phyloP scores from a whole-genome alignment of 2,113 vertebrate genomes.

The Poecile atricapillus region DNA sequence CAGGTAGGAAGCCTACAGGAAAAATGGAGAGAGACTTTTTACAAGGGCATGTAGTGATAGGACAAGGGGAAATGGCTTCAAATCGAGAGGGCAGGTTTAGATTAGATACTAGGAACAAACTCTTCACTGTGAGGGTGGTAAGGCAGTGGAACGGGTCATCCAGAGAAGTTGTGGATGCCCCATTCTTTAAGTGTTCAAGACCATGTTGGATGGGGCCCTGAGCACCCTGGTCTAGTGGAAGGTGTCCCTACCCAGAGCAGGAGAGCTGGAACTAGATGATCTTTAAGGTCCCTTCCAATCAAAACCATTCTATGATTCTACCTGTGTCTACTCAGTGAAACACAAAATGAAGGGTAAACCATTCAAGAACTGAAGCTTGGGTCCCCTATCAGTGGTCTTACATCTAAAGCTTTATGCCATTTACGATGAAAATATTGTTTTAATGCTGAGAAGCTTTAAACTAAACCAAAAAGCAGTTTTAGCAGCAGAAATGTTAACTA shows the following conservation, averaged over 20 bases:
- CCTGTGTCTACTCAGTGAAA: not conserved
- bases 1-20: not conserved
- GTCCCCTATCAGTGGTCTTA: not conserved
- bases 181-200: not conserved
- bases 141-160: not conserved
- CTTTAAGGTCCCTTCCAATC: not conserved
- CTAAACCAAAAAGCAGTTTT: not conserved
- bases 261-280: not conserved
- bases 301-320: not conserved
- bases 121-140: not conserved
- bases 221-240: not conserved
- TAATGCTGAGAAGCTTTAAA: not conserved
- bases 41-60: not conserved
- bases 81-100: not conserved
- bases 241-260: not conserved
- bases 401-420: not conserved
- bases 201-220: no score
- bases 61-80: not conserved
- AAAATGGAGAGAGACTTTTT: not conserved
- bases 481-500: not conserved
- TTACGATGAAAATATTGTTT: not conserved
- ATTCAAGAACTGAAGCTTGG: not conserved
- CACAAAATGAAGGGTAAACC: not conserved
- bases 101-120: not conserved
- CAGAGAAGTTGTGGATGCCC: not conserved